Base-by-base conservation (phyloP, 2,888 invertebrate species). In the Boloria euphrosyne region DNA sequence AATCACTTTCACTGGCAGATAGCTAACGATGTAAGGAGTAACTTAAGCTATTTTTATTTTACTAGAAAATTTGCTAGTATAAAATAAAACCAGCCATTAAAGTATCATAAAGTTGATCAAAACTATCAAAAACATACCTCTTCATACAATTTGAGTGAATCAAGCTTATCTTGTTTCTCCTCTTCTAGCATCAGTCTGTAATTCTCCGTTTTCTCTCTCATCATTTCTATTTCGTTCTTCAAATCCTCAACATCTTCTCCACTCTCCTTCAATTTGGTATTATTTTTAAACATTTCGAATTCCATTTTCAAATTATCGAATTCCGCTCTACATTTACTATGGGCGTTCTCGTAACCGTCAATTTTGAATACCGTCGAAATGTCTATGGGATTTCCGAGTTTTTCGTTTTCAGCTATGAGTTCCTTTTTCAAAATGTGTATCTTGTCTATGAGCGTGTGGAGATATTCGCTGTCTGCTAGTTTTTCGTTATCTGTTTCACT, bases 141-240 rank as follows among this genome's bases (percentile, higher is more conserved):
- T 66, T 93, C 93, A 71, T 92, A 87, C 58, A 93, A 89, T 68
- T 94, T 94, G 57, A 94, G 75, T 70, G 93, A 93, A 64, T 93
- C 91, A 69, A 94, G 93, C 57, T 94, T 93, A 69, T 95, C 94
- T 58, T 92, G 90, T 75, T 95, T 95, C 70, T 94, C 94, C 69
- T 94, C 94, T 22, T 94, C 94, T 58, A 95, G 83, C 78, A 96
- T 93, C 66, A 93, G 83, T 71, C 93, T 94, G 6, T 95, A 90
- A 1, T 94, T 93, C 57, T 94, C 93, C 51, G 95, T 86, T 76
- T 94, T 95, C 70, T 96, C 95, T 74, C 95, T 94, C 65, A 96
- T 81, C 60, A 95, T 94, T 53, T 89, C 92, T 68, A 95, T 93
- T 80, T 96, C 94, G 4, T 89, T 89, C 78, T 92, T 93, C 74